Evolutionary conservation across 2,888 invertebrate genomes (phyloP).

Genomic region (Corbicula japonica): DNA sequence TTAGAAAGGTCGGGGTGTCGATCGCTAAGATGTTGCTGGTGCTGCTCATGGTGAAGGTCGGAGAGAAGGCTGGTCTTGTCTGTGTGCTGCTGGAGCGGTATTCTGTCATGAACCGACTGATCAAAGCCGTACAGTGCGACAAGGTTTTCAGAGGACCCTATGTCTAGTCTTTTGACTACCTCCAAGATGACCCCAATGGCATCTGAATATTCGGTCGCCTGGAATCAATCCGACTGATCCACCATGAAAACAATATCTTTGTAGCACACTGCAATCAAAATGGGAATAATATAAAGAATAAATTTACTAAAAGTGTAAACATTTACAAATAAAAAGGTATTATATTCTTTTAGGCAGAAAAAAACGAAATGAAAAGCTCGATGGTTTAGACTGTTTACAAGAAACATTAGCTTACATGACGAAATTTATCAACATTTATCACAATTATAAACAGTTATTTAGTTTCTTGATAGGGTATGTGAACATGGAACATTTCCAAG

Average conservation of each 20-base stretch:
- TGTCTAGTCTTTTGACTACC: conserved; percentile 28
- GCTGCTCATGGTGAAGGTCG: conserved; percentile 27
- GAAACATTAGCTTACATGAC: too few species aligned
- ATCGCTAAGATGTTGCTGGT: background rate
- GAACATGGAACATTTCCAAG: too few species aligned
- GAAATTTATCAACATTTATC: too few species aligned
- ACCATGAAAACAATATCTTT: conserved; percentile 59
- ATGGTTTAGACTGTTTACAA: too few species aligned
- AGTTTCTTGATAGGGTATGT: too few species aligned
- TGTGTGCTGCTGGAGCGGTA: conserved; percentile 35
- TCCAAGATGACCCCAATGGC: conserved; percentile 22
- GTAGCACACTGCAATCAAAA: conserved; percentile 25
- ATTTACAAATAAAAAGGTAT: too few species aligned
- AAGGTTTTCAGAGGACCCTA: conserved; percentile 36
- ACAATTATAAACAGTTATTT: too few species aligned
- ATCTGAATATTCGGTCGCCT: background rate
- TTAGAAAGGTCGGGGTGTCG: conserved; percentile 6
- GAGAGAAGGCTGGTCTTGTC: conserved; percentile 20
- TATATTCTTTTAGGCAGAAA: too few species aligned
- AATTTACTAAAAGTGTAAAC: too few species aligned
- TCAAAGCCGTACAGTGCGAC: conserved; percentile 39
- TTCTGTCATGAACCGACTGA: background rate
- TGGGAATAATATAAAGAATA: too few species aligned
- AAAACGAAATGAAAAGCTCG: too few species aligned
- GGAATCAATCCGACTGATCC: conserved; percentile 23